Conservation (phyloP, 2,797 vertebrate genomes). For the Lagocephalus sceleratus region DNA sequence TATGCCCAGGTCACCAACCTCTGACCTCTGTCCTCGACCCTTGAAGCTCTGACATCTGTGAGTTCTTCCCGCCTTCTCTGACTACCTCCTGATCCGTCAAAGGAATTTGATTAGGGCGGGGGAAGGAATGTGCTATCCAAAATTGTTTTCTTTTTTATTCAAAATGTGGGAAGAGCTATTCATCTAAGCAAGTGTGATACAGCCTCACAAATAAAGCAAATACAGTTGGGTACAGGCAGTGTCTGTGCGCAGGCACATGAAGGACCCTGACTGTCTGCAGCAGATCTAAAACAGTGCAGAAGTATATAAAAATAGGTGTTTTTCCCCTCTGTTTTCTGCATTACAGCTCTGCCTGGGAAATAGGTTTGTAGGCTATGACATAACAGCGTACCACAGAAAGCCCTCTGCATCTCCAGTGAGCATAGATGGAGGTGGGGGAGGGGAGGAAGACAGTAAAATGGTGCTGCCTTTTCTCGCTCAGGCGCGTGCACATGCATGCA, state of each 20-base stretch:
- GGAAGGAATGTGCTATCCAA: slow-evolving; percentile 37
- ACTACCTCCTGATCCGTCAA: slow-evolving; percentile 22
- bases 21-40: slow-evolving; percentile 69
- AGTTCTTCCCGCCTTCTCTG: slow-evolving; percentile 60
- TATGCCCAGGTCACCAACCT: slow-evolving; percentile 70
- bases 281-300: too few relatives aligned
- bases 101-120: slow-evolving; percentile 50
- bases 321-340: slow-evolving; percentile 20
- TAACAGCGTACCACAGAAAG: slow-evolving; percentile 66
- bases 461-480: slow-evolving; percentile 42
- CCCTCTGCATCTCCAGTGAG: slow-evolving; percentile 48
- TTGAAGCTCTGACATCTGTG: slow-evolving; percentile 73
- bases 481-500: slow-evolving; percentile 20
- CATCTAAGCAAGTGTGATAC: background rate
- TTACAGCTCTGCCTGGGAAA: slow-evolving; percentile 56
- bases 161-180: background rate
- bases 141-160: slow-evolving; percentile 18
- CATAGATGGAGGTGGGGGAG: slow-evolving; percentile 50
- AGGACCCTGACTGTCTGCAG: background rate
- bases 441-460: slow-evolving; percentile 62
- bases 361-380: slow-evolving; percentile 67
- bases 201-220: slow-evolving; percentile 1
- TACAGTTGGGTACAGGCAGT: too few relatives aligned
- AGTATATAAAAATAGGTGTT: too few relatives aligned
- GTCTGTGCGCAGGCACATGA: background rate